phyloP scores from a whole-genome alignment of 2,797 vertebrate genomes.

The Alauda arvensis region DNA sequence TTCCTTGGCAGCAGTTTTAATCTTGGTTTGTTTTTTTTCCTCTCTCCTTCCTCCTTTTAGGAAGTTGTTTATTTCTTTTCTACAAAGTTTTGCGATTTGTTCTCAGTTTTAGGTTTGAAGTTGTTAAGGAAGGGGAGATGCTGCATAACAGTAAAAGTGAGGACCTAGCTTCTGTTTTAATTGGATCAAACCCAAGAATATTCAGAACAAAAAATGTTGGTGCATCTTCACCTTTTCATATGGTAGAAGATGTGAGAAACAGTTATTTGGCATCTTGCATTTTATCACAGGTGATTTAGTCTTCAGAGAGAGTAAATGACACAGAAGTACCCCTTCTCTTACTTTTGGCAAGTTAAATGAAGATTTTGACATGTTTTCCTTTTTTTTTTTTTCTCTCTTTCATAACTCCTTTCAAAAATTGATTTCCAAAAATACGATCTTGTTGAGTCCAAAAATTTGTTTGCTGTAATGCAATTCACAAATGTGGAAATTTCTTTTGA shows the following conservation, averaged over 20 bases:
- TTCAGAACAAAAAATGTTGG: neutral
- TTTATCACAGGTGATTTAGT: neutral
- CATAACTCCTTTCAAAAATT: neutral
- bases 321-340: neutral
- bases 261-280: neutral
- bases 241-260: neutral
- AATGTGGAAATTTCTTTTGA: neutral
- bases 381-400: neutral
- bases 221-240: neutral
- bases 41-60: neutral
- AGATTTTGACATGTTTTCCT: neutral
- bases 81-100: neutral
- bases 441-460: neutral
- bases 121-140: neutral
- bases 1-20: conserved; percentile 30
- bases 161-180: neutral
- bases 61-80: neutral
- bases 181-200: neutral
- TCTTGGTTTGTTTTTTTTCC: neutral
- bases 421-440: neutral
- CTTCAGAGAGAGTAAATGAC: neutral
- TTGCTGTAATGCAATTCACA: neutral
- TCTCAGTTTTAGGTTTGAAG: neutral
- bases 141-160: neutral
- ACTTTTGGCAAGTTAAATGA: neutral